Evolutionary conservation across 2,113 vertebrate species (phyloP).

Genomic region (Notarius lentiginosus): DNA sequence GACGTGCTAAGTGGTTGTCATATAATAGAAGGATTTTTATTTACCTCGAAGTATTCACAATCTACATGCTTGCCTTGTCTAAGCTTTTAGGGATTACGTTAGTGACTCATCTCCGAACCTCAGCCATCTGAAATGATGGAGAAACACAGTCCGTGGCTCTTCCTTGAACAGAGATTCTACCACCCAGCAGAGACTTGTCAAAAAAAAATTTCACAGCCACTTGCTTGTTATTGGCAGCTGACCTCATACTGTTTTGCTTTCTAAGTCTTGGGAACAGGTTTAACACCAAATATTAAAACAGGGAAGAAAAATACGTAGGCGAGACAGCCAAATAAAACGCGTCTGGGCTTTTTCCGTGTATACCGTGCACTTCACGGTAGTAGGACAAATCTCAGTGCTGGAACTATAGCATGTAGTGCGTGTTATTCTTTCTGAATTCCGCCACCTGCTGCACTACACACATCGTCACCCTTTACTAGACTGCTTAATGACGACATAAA

Average conservation of each 20-base stretch:
- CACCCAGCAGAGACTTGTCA: neutral
- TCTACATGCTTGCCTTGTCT: conserved; percentile 7
- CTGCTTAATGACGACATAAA: neutral
- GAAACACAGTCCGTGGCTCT: neutral
- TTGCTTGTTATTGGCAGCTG: neutral
- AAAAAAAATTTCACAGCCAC: neutral
- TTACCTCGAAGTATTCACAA: neutral
- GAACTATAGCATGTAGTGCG: no score
- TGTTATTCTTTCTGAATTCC: neutral
- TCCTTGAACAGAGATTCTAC: neutral
- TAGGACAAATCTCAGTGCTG: neutral
- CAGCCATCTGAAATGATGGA: conserved; percentile 47
- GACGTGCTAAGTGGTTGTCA: neutral
- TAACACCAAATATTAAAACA: no score
- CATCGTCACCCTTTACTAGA: neutral
- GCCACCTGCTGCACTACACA: neutral
- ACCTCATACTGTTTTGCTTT: neutral
- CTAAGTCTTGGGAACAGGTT: no score
- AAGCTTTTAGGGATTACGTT: conserved; percentile 51
- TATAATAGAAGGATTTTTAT: neutral
- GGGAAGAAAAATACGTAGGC: no score
- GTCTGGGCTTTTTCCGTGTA: neutral
- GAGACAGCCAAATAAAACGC: neutral
- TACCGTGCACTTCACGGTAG: neutral
- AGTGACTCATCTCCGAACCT: conserved; percentile 49